Evolutionary conservation across 1,140 invertebrate genomes (phyloP).

Genomic region (Diorhabda carinulata): DNA sequence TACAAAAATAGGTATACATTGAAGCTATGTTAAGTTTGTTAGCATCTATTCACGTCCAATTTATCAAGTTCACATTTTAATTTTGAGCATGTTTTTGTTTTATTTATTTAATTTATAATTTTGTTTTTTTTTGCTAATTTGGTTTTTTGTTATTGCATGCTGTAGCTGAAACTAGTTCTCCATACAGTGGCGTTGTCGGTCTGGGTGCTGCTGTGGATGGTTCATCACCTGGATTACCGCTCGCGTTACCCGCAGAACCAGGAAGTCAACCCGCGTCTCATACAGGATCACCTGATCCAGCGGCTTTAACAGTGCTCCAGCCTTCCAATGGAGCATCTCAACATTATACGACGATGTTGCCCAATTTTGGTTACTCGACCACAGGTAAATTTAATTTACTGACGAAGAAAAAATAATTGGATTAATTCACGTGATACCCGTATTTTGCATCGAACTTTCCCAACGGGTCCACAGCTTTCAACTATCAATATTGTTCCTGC

Average conservation of each 20-base stretch:
- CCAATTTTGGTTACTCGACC: constrained; percentile 67
- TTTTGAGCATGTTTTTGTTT: background rate
- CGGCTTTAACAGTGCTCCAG: constrained; percentile 55
- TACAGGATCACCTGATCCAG: constrained; percentile 53
- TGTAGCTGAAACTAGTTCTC: constrained; percentile 55
- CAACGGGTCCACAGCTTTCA: no score
- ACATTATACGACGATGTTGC: constrained; percentile 61
- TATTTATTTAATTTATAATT: constrained; percentile 32
- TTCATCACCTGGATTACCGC: constrained; percentile 50
- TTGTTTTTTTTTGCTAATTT: constrained; percentile 41
- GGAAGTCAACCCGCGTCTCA: constrained; percentile 49
- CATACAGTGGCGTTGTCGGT: constrained; percentile 54
- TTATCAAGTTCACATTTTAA: no score
- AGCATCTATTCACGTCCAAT: no score
- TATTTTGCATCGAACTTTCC: no score
- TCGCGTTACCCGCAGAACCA: constrained; percentile 57
- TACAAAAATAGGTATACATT: no score
- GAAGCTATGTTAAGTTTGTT: no score
- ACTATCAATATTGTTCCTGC: no score
- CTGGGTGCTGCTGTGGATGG: constrained; percentile 51
- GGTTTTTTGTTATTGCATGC: constrained; percentile 49
- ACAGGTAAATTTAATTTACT: constrained; percentile 54
- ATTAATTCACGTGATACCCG: no score
- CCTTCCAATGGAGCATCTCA: constrained; percentile 49
- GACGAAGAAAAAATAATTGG: no score